A percentile compares a stretch with the other conserved stretches of the same genome.
phyloP scores from a whole-genome alignment of 1,140 invertebrate species.

The Fopius arisanus region DNA sequence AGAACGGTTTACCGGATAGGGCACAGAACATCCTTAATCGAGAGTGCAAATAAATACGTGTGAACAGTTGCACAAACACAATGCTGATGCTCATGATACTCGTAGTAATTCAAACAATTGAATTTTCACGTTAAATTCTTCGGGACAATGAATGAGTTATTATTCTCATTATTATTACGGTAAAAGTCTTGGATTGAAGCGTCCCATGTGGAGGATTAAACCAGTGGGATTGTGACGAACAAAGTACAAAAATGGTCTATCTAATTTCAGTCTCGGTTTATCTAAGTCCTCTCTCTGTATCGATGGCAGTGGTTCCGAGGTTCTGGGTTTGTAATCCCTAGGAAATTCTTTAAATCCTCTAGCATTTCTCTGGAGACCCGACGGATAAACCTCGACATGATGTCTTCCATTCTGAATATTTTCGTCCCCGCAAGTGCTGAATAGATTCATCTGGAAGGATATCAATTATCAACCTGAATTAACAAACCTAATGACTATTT shows the following conservation, averaged over 20 bases:
- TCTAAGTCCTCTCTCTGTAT: constrained; percentile 65
- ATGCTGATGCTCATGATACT: too few species aligned
- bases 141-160: not conserved
- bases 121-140: too few species aligned
- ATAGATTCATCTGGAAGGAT: constrained; percentile 69
- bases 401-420: constrained; percentile 73
- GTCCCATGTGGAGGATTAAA: constrained; percentile 83
- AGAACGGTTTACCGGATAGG: too few species aligned
- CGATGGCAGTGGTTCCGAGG: constrained; percentile 10
- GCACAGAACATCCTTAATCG: too few species aligned
- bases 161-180: constrained; percentile 60
- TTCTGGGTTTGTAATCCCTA: not conserved
- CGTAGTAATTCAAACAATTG: too few species aligned
- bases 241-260: constrained; percentile 85
- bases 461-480: too few species aligned
- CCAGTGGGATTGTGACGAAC: constrained; percentile 87
- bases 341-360: constrained; percentile 35
- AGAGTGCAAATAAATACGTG: too few species aligned
- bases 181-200: constrained; percentile 82
- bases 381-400: constrained; percentile 81
- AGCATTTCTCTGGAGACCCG: constrained; percentile 65
- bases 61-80: too few species aligned
- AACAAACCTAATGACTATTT: too few species aligned
- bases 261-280: constrained; percentile 77
- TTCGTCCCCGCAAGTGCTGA: constrained; percentile 81